phyloP scores from a whole-genome alignment of 1,140 invertebrate species.

The Maconellicoccus hirsutus region DNA sequence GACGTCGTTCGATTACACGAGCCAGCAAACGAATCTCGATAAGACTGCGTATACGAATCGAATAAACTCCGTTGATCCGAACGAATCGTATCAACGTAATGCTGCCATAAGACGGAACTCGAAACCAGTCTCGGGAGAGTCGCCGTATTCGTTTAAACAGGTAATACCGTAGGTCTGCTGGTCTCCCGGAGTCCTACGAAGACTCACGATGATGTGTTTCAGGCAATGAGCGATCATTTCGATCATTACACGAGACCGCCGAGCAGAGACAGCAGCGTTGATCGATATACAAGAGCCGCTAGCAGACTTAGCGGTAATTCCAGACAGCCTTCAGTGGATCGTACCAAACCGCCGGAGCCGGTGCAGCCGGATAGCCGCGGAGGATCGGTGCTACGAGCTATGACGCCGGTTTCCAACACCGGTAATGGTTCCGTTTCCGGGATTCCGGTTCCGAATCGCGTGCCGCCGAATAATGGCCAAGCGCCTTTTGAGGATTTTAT shows the following conservation, averaged over 20 bases:
- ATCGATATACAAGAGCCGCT: slow-evolving; percentile 57
- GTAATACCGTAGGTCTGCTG: too few relatives aligned
- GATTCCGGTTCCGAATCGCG: slow-evolving; percentile 26
- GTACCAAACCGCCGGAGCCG: slow-evolving; percentile 35
- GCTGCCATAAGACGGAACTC: slow-evolving; percentile 36
- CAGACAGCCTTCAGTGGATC: slow-evolving; percentile 63
- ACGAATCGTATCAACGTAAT: slow-evolving; percentile 13
- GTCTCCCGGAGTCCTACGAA: too few relatives aligned
- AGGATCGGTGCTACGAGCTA: slow-evolving; percentile 30
- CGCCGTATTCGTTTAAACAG: slow-evolving; percentile 31
- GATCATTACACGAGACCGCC: slow-evolving; percentile 88
- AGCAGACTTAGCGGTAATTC: slow-evolving; percentile 43
- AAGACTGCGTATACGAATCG: slow-evolving; percentile 1
- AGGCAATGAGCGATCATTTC: slow-evolving; percentile 55
- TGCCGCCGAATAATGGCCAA: slow-evolving; percentile 18
- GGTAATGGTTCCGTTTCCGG: slow-evolving; percentile 30
- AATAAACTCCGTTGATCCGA: not conserved
- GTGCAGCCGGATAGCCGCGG: slow-evolving; percentile 11
- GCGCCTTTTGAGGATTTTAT: slow-evolving; percentile 64
- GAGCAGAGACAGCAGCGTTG: slow-evolving; percentile 74
- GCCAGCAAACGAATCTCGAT: not conserved
- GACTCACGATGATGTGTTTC: slow-evolving; percentile 14
- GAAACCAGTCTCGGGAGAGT: slow-evolving; percentile 37
- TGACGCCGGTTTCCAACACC: slow-evolving; percentile 37
- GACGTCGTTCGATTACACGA: not conserved